Evolutionary conservation across 2,113 vertebrate genomes (phyloP), one percentile per base, ranked within the genome.

Genomic region (Numida meleagris): DNA sequence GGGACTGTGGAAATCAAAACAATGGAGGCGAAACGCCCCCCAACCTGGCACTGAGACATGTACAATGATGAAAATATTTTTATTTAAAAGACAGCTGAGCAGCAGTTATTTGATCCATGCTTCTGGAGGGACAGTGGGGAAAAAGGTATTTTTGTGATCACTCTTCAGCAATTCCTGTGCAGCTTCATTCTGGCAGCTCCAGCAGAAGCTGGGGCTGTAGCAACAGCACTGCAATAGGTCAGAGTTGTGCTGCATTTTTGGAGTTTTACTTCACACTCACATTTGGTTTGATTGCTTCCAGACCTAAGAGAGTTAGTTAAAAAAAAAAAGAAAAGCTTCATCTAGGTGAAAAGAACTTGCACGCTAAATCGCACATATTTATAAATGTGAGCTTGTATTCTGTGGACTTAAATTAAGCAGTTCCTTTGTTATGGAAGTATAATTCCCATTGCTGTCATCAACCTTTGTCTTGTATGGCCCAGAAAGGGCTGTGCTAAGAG

Each of bases 251-350:
- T 57, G 83, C 58, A 57, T 95, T 96, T 95, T 85, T 91, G 73
- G 86, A 87, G 78, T 92, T 92, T 68, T 85, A 83, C 86, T 96
- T 90, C 86, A 50, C 43, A 75, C 82, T 91, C 87, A 58, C 70
- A 82, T 88, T 82, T 58, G 84, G 65, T 96, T 95, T 95, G 97
- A 96, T 97, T 95, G 84, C 79, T 97, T 97, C 94, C 96, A 98
- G 96, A 94, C 91, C 86, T 55, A 71, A 97, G 89, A 88, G 77
- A 83, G 82, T 77, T 77, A 58, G 42, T 82, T 93, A 88, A 34
- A 50, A 91, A 14, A 5, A 51, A 55, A 27, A 13, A 51, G 63
- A 87, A 5, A 59, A 0, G 78, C 86, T 96, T 94, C 87, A 94
- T 92, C 91, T 68, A 84, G 45, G 84, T 89, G 84, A 88, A 89